Evolutionary conservation across 2,888 invertebrate species (phyloP), one percentile per base, ranked within the genome.

Genomic region (Elmis aenea): DNA sequence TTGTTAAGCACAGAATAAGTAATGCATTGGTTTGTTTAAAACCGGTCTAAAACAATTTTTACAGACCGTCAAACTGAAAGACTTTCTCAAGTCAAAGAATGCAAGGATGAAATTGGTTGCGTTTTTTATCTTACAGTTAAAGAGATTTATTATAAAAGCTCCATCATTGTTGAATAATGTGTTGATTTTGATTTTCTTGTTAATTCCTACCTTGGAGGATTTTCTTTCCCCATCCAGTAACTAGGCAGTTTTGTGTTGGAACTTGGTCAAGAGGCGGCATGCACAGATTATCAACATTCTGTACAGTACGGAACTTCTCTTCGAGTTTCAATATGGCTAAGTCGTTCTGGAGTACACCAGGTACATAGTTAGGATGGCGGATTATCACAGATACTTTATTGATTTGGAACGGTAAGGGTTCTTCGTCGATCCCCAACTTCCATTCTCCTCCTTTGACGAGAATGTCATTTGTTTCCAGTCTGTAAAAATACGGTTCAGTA

Each of bases 141-240:
- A n/a, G n/a, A n/a, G n/a, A n/a, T n/a, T n/a, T n/a, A n/a, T n/a
- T n/a, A n/a, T n/a, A n/a, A n/a, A n/a, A n/a, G n/a, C n/a, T n/a
- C n/a, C n/a, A n/a, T n/a, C n/a, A n/a, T n/a, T n/a, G n/a, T n/a
- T n/a, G n/a, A n/a, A n/a, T n/a, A n/a, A n/a, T n/a, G n/a, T n/a
- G n/a, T n/a, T n/a, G n/a, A n/a, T n/a, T n/a, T n/a, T n/a, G n/a
- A n/a, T n/a, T n/a, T 8, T 5, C 8, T 18, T 8, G 8, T 18
- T 18, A 13, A 31, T 5, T 6, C 74, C 75, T 69, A 89, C 88
- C 76, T 76, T 82, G 80, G 29, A 89, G 61, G 3, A 85, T 81
- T 46, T 76, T 73, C 62, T 88, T 86, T 49, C 88, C 88, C 87
- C 88, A 90, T 28, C 89, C 89, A 31, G 87, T 85, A 1, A 83